These are phyloP conservation scores for Rhynchotus rufescens DNA, from an alignment of 2,797 vertebrate species.

Conservation along the genomic window DNA sequence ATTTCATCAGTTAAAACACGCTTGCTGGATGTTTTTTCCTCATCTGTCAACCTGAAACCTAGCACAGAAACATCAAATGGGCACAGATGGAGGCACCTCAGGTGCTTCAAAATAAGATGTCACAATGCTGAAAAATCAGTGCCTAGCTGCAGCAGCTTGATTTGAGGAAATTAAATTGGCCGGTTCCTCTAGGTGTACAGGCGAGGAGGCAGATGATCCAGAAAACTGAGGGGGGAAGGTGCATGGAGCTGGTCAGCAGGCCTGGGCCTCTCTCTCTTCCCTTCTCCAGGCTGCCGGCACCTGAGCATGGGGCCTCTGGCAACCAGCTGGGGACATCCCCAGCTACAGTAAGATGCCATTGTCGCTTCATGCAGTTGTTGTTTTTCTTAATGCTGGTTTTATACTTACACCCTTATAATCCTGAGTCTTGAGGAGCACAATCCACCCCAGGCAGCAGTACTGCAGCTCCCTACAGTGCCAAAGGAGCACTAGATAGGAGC, in stretches of 20 bases:
- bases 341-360: no score
- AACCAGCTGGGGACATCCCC: no score
- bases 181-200: neutral
- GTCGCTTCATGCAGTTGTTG: neutral
- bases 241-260: neutral
- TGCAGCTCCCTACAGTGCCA: neutral
- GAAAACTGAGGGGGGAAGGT: neutral
- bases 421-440: neutral
- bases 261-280: neutral
- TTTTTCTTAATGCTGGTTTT: neutral
- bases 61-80: constrained; percentile 8
- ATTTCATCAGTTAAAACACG: constrained; percentile 27
- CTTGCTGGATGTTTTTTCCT: neutral
- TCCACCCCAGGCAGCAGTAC: accelerated
- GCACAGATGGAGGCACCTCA: constrained; percentile 26
- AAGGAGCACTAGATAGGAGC: neutral
- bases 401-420: neutral
- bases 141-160: neutral
- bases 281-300: neutral
- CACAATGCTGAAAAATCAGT: constrained; percentile 43
- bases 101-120: constrained; percentile 49
- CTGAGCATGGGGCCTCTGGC: accelerated
- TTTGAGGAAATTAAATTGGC: constrained; percentile 34
- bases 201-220: neutral
- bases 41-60: constrained; percentile 17